These are phyloP conservation scores for Synanthedon formicaeformis DNA, from an alignment of 2,888 invertebrate genomes.

Conservation along the genomic window DNA sequence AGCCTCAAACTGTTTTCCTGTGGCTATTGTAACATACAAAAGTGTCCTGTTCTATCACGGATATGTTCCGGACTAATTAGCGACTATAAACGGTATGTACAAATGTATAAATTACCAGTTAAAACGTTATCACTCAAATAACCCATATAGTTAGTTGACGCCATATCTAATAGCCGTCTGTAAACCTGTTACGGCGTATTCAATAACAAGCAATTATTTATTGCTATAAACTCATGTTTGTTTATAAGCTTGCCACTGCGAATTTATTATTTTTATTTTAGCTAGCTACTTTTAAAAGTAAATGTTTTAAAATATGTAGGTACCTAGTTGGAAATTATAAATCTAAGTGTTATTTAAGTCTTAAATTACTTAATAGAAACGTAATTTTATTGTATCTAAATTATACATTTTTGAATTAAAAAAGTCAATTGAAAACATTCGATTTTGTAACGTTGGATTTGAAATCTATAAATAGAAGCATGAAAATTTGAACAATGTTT, in stretches of 20 bases:
- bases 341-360: too few relatives aligned
- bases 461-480: background rate
- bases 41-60: constrained; percentile 37
- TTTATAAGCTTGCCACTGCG: constrained; percentile 24
- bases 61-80: constrained; percentile 43
- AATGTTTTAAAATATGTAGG: too few relatives aligned
- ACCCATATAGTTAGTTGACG: constrained; percentile 11
- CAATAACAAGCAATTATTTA: constrained; percentile 27
- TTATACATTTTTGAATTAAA: too few relatives aligned
- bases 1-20: constrained; percentile 35
- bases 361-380: too few relatives aligned
- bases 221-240: constrained; percentile 28
- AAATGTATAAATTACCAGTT: background rate
- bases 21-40: constrained; percentile 32
- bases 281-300: background rate
- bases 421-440: too few relatives aligned
- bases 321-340: too few relatives aligned
- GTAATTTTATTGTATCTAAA: too few relatives aligned
- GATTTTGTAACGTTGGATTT: background rate
- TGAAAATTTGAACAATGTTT: constrained; percentile 4
- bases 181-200: constrained; percentile 50
- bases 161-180: constrained; percentile 23
- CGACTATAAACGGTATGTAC: constrained; percentile 56
- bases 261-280: background rate
- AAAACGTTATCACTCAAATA: background rate